Evolutionary conservation across 2,888 invertebrate species (phyloP).

Genomic region (Petrolisthes manimaculis): DNA sequence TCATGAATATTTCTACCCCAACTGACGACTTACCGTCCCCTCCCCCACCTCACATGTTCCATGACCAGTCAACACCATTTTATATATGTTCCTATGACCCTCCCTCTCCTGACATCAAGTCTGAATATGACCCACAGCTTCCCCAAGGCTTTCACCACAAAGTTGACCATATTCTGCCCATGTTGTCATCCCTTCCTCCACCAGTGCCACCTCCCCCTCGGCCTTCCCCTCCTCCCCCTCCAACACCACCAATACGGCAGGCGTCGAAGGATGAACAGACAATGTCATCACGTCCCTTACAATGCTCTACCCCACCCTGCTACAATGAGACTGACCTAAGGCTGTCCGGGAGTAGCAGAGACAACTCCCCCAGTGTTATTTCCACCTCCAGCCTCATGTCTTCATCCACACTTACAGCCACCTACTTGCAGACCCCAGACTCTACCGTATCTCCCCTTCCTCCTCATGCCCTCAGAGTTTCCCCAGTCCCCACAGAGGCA

Average conservation of each 20-base stretch:
- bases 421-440: constrained; percentile 53
- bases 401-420: constrained; percentile 58
- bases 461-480: constrained; percentile 54
- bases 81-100: constrained; percentile 62
- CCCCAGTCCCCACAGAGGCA: constrained; percentile 50
- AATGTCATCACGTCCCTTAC: not conserved
- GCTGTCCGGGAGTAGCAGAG: not conserved
- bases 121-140: constrained; percentile 62
- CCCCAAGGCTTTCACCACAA: constrained; percentile 37
- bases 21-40: constrained; percentile 46
- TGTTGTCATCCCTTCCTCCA: constrained; percentile 20
- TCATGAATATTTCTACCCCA: constrained; percentile 36
- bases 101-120: constrained; percentile 57
- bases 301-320: not conserved
- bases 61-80: constrained; percentile 36
- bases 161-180: not conserved
- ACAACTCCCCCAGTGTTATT: constrained; percentile 10
- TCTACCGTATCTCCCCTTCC: constrained; percentile 58
- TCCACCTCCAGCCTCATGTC: constrained; percentile 49
- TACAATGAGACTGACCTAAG: not conserved
- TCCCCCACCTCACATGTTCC: constrained; percentile 28
- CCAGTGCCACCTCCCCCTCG: constrained; percentile 48
- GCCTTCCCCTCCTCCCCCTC: constrained; percentile 44
- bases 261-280: constrained; percentile 29
- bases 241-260: constrained; percentile 42